Base-by-base conservation (phyloP, 2,888 invertebrate genomes). In the Oligia fasciuncula region DNA sequence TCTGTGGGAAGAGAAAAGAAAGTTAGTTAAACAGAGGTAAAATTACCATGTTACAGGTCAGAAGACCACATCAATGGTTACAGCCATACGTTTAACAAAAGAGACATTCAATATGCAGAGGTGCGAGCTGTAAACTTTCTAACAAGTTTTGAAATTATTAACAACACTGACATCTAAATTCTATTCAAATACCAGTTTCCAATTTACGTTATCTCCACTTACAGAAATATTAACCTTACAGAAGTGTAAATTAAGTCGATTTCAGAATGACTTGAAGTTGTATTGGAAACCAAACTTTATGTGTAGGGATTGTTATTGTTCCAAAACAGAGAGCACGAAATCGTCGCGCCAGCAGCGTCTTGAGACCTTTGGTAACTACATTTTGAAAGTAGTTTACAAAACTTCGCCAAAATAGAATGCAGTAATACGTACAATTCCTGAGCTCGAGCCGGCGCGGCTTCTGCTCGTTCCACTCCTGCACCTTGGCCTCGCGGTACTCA, bases 381-480 rank as follows among this genome's bases (percentile, higher is more conserved):
- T 29, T 19, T 19, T 49, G 19, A 68, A 49, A 6, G 46, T 11
- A 68, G 17, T 46, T 49, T 29, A 29, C 29, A 19, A 1, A 49
- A 11, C 29, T 29, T 68, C 5, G 11, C 11, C 19, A 11, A 17
- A 19, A 19, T 2, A 29, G 29, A 29, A 49, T 29, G 0, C 6
- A 69, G 29, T 63, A 17, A 74, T 81, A 97, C 98, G 97, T 97
- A 99, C 99, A 98, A 95, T 98, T 98, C 95, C 99, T 98, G 87
- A 99, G 97, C 95, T 98, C 98, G 91, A 99, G 96, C 88, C 99
- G 97, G 87, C 98, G 97, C 77, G 98, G 97, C 96, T 99, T 99
- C 94, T 98, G 98, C 69, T 97, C 97, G 86, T 97, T 97, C 97
- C 98, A 99, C 93, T 98, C 98, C 87, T 97, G 97, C 79, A 98